Evolutionary conservation across 2,888 invertebrate genomes (phyloP).

Genomic region (Aleiodes leptofemur): DNA sequence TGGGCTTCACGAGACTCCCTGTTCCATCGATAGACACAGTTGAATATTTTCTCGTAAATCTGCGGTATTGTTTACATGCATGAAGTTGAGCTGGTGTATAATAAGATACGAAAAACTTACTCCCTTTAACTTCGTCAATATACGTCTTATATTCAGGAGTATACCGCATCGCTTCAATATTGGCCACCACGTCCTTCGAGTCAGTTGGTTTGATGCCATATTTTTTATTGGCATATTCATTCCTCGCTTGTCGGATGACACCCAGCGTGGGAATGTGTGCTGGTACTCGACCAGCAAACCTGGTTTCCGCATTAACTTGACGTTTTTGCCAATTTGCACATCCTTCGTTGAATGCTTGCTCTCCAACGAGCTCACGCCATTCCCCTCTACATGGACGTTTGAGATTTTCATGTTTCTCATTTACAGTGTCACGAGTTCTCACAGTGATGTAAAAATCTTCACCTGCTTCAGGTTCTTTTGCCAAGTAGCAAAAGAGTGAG

Average conservation of each 20-base stretch:
- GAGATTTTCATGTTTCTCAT: slow-evolving; percentile 41
- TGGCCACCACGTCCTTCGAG: slow-evolving; percentile 39
- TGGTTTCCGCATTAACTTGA: slow-evolving; percentile 34
- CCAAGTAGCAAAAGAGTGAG: slow-evolving; percentile 7
- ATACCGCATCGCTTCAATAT: slow-evolving; percentile 45
- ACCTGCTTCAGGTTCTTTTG: neutral
- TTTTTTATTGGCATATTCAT: slow-evolving; percentile 44
- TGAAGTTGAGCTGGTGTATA: slow-evolving; percentile 44
- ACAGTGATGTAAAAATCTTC: slow-evolving; percentile 16
- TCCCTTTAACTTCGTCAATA: slow-evolving; percentile 46
- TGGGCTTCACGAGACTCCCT: slow-evolving; percentile 42
- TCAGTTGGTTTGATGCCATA: slow-evolving; percentile 39
- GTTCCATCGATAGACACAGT: slow-evolving; percentile 50
- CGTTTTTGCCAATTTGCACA: slow-evolving; percentile 42
- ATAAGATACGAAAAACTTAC: slow-evolving; percentile 49
- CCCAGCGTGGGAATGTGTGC: slow-evolving; percentile 38
- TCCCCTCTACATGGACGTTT: slow-evolving; percentile 48
- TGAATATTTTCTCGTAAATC: slow-evolving; percentile 16
- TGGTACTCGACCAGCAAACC: slow-evolving; percentile 45
- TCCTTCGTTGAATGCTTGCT: slow-evolving; percentile 40
- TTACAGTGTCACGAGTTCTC: slow-evolving; percentile 30
- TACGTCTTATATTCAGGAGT: slow-evolving; percentile 40
- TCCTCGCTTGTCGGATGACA: slow-evolving; percentile 42
- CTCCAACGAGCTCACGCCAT: slow-evolving; percentile 27
- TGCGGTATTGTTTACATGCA: slow-evolving; percentile 45